Conservation (phyloP, 2,888 invertebrate genomes). For the Euplexia lucipara region DNA sequence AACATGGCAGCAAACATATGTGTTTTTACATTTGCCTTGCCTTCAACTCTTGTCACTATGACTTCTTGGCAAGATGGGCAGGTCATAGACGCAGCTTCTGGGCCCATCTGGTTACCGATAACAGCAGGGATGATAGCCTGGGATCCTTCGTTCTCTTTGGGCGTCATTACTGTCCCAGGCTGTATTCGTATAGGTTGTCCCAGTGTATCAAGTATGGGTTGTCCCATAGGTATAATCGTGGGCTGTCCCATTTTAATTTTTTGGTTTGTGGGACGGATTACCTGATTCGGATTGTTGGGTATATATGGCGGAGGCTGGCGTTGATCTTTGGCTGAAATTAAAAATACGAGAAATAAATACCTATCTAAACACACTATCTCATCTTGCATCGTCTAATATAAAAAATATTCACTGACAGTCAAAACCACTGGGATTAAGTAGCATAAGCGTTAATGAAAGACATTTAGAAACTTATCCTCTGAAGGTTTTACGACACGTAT, state of each 20-base stretch:
- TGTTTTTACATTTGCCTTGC: conserved; percentile 12
- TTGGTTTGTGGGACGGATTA: conserved; percentile 13
- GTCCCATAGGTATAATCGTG: conserved; percentile 7
- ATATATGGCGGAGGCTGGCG: conserved; percentile 66
- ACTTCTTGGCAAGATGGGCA: conserved; percentile 5
- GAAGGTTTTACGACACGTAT: no score
- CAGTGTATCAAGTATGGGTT: conserved; percentile 13
- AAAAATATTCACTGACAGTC: no score
- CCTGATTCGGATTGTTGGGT: neutral
- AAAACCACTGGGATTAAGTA: no score
- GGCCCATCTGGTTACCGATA: conserved; percentile 18
- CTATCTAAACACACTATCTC: no score
- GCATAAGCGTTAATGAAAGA: no score
- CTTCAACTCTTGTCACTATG: conserved; percentile 5
- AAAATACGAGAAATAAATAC: neutral
- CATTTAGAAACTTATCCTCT: no score
- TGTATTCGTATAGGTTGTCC: conserved; percentile 25
- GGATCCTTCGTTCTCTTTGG: neutral
- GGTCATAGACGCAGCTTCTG: conserved; percentile 1
- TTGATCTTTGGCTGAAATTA: conserved; percentile 37
- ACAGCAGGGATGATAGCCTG: conserved; percentile 8
- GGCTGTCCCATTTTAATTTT: conserved; percentile 15
- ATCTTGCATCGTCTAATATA: no score
- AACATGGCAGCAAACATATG: conserved; percentile 2
- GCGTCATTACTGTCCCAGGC: conserved; percentile 11